Evolutionary conservation across 2,113 vertebrate genomes (phyloP), one percentile per base, ranked within the genome.

Genomic region (Scomber colias): DNA sequence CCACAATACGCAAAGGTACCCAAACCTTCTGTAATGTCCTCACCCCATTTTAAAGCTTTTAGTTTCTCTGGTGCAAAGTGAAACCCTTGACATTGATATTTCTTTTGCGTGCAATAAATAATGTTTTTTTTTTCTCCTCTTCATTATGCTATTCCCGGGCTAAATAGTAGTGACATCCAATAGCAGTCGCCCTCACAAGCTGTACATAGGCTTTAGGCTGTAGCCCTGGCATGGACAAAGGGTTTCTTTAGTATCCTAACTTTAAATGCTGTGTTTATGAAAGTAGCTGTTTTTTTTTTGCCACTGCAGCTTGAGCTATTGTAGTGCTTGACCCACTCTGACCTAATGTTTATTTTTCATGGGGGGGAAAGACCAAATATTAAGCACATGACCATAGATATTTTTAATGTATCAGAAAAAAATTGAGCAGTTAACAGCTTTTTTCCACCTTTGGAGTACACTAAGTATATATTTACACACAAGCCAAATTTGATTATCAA

Each of bases 51-150:
- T 19, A 30, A 75, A 62, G 30, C 19, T 79, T 68, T 75, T 31
- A 17, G 27, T 62, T 74, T 78, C 60, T 63, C 46, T 46, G 44
- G 44, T 19, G 3, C 54, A 57, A 66, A 71, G 48, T 48, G 12
- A 75, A 56, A 48, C 27, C 65, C 30, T 78, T 53, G 0, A 68
- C 76, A 50, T 60, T 59, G 59, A 64, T 74, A 27, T 76, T 67
- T 65, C 24, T 78, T 65, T 53, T 86, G 78, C 80, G 88, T 90
- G 90, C 92, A 93, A 92, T 93, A 93, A 84, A 76, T 82, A 7
- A 56, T 0, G 13, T 40, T 67, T 75, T 75, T 35, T 87, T 61
- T 78, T 5, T 46, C 66, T 75, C 71, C 30, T 87, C 65, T 78
- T 5, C 3, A 74, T 60, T 46, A 48, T 80, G 77, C 69, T 62